A percentile compares a stretch with the other conserved stretches of the same genome.
These are phyloP conservation scores for Paragorgia papillata DNA, from an alignment of 92 coral and sea anemone genomes.

Conservation along the genomic window DNA sequence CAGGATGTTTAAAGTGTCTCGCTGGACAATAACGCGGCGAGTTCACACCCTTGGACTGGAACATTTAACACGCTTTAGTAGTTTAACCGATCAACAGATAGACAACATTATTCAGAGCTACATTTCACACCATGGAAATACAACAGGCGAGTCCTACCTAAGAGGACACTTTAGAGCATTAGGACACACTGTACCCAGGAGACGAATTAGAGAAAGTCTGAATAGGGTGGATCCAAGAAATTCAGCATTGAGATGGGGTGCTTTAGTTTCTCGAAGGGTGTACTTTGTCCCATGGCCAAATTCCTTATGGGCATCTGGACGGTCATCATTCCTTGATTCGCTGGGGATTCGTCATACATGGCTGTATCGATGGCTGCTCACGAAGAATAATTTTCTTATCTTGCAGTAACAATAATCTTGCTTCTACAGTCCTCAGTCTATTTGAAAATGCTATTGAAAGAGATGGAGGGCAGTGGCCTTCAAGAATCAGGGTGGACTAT, in stretches of 20 bases:
- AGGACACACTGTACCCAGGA: constrained; percentile 28
- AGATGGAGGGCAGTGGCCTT: constrained; percentile 24
- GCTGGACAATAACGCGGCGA: constrained; percentile 63
- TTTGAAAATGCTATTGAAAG: constrained; percentile 18
- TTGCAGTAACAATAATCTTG: constrained; percentile 23
- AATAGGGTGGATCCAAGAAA: constrained; percentile 44
- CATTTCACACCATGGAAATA: constrained; percentile 66
- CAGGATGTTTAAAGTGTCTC: constrained; percentile 68
- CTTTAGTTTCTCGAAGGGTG: constrained; percentile 21
- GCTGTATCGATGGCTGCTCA: constrained; percentile 7
- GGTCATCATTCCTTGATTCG: constrained; percentile 43
- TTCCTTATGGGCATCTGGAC: constrained; percentile 37
- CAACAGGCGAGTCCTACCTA: constrained; percentile 65
- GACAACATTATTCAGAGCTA: constrained; percentile 59
- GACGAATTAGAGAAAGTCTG: constrained; percentile 36
- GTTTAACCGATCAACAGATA: constrained; percentile 50
- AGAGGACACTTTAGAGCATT: constrained; percentile 52
- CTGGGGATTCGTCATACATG: constrained; percentile 34
- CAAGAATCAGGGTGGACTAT: constrained; percentile 28
- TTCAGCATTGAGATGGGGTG: constrained; percentile 39
- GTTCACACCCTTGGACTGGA: constrained; percentile 51
- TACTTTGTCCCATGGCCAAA: constrained; percentile 48
- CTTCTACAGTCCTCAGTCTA: background rate
- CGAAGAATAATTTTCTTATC: constrained; percentile 17
- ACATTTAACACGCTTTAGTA: constrained; percentile 54